Conservation (phyloP, 1,140 invertebrate genomes). For the Pseudoatta argentina region DNA sequence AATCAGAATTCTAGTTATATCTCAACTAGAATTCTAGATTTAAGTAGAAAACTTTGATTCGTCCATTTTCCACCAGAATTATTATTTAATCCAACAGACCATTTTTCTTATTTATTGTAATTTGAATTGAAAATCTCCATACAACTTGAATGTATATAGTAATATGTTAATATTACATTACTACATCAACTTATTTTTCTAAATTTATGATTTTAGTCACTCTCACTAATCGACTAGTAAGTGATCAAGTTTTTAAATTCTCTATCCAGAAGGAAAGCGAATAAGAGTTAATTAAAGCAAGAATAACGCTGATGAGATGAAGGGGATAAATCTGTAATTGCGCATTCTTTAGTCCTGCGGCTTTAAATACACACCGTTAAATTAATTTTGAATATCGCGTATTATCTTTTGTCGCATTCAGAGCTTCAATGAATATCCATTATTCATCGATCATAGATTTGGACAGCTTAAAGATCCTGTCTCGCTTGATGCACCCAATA, state of each 20-base stretch:
- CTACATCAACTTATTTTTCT: background rate
- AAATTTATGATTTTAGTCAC: background rate
- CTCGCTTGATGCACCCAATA: constrained; percentile 1
- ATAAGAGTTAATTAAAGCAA: background rate
- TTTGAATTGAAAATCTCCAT: no score
- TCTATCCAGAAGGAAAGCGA: background rate
- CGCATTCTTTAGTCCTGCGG: background rate
- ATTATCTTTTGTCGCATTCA: constrained; percentile 28
- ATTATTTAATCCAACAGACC: no score
- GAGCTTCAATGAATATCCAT: constrained; percentile 13
- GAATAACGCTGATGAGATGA: background rate
- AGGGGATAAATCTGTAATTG: background rate
- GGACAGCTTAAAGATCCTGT: constrained; percentile 17
- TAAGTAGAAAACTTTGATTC: no score
- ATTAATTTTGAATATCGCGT: constrained; percentile 51
- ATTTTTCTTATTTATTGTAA: no score
- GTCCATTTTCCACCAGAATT: no score
- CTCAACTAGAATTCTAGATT: no score
- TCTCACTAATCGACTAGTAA: background rate
- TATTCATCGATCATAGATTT: constrained; percentile 53
- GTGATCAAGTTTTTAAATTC: background rate
- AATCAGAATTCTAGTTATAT: no score
- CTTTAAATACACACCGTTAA: constrained; percentile 55
- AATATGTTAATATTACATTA: no score
- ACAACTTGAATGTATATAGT: no score